Conservation (phyloP, 2,797 vertebrate species). For the Sphaeramia orbicularis region DNA sequence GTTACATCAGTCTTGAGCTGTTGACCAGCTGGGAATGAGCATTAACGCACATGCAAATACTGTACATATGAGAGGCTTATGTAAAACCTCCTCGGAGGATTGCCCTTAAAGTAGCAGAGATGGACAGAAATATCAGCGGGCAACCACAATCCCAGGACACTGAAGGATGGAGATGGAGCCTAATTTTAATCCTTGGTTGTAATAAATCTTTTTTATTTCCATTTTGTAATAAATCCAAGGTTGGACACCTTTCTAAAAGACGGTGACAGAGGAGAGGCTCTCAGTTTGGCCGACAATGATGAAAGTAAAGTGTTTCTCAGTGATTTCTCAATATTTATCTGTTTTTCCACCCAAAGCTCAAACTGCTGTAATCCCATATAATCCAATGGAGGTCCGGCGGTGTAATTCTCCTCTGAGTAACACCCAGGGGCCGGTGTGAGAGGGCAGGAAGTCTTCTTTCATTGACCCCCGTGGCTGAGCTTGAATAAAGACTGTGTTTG, state of each 20-base stretch:
- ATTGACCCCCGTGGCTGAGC: conserved; percentile 39
- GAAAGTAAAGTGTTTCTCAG: conserved; percentile 13
- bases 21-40: conserved; percentile 24
- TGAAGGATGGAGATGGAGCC: not conserved
- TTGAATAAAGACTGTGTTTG: conserved; percentile 38
- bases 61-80: conserved; percentile 22
- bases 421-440: conserved; percentile 27
- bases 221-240: not conserved
- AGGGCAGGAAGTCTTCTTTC: conserved; percentile 43
- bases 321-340: conserved; percentile 36
- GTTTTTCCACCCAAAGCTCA: conserved; percentile 21
- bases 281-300: conserved; percentile 8
- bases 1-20: conserved; percentile 15
- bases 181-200: not conserved
- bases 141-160: not conserved
- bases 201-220: conserved; percentile 13
- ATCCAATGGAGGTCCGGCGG: conserved; percentile 44
- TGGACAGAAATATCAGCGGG: not conserved
- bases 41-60: conserved; percentile 19
- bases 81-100: conserved; percentile 24
- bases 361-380: conserved; percentile 57
- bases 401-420: conserved; percentile 20
- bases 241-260: conserved; percentile 13
- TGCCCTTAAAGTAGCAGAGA: not conserved
- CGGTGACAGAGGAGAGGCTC: conserved; percentile 9